phyloP scores from a whole-genome alignment of 2,113 vertebrate species.

The Merops nubicus region DNA sequence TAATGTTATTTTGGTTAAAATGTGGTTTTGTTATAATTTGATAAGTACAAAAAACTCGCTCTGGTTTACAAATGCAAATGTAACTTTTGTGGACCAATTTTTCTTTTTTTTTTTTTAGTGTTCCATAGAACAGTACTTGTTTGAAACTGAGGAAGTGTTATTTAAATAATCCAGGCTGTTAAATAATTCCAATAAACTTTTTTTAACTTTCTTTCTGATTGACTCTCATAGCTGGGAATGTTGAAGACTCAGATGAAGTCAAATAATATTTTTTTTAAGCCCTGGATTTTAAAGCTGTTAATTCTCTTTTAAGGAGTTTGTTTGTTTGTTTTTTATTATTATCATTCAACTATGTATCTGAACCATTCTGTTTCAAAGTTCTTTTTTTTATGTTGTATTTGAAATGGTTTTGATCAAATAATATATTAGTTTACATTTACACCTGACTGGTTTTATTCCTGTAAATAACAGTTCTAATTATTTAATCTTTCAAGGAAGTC shows the following conservation, averaged over 20 bases:
- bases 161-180: neutral
- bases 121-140: neutral
- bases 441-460: neutral
- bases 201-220: too few species aligned
- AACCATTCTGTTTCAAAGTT: neutral
- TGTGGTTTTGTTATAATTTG: neutral
- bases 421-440: constrained; percentile 7
- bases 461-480: constrained; percentile 10
- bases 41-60: neutral
- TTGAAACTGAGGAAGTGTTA: neutral
- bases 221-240: neutral
- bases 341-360: neutral
- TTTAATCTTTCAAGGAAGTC: constrained; percentile 20
- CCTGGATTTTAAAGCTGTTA: neutral
- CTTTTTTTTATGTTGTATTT: neutral
- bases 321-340: neutral
- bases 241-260: neutral
- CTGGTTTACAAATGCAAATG: neutral
- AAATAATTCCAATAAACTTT: neutral
- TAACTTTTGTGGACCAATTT: neutral
- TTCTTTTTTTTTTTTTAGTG: neutral
- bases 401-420: neutral
- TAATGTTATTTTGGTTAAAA: neutral
- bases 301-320: neutral
- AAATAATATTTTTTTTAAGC: neutral